A percentile compares a stretch with the other conserved stretches of the same genome.
phyloP scores from a whole-genome alignment of 2,113 vertebrate genomes.

The Antigone vipio region DNA sequence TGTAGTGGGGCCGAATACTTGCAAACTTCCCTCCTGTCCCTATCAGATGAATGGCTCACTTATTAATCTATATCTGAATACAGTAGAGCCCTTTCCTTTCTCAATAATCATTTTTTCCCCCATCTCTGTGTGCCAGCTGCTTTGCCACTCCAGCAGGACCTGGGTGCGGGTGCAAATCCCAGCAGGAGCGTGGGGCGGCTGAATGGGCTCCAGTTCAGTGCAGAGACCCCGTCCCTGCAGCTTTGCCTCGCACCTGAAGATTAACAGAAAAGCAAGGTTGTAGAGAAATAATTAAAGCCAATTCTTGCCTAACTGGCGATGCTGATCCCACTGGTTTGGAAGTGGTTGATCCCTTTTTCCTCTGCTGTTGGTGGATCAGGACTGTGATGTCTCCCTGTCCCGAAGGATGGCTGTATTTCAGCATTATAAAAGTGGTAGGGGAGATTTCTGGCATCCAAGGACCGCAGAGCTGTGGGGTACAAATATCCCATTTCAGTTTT shows the following conservation, averaged over 20 bases:
- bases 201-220: accelerated
- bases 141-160: neutral
- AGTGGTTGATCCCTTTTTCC: neutral
- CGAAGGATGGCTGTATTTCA: neutral
- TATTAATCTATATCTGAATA: constrained; percentile 62
- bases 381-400: neutral
- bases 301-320: neutral
- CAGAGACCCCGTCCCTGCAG: neutral
- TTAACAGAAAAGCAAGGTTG: neutral
- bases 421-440: neutral
- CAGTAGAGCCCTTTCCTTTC: neutral
- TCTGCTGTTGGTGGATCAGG: neutral
- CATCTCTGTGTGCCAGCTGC: neutral
- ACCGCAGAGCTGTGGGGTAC: neutral
- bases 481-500: neutral
- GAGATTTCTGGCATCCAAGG: neutral
- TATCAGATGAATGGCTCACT: constrained; percentile 80
- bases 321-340: neutral
- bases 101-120: neutral
- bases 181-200: accelerated
- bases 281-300: neutral
- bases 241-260: neutral
- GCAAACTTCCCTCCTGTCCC: constrained; percentile 12
- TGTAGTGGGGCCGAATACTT: constrained; percentile 10
- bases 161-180: neutral